A percentile compares a stretch with the other conserved stretches of the same genome.
These are phyloP conservation scores for Mayetiola destructor DNA, from an alignment of 2,888 invertebrate species.

Conservation along the genomic window DNA sequence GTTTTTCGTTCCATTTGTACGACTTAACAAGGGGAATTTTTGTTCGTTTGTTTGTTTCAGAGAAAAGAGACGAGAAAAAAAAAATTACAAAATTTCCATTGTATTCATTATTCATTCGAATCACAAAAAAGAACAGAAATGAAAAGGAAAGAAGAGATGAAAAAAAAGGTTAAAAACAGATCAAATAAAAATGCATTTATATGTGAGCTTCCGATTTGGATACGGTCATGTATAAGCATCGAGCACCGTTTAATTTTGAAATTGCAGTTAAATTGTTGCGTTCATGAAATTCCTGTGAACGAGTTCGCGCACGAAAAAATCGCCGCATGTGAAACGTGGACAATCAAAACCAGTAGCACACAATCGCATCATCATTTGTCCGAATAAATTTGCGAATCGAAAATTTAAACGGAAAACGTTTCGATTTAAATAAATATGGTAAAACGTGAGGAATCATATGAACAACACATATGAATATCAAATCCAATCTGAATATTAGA, in stretches of 20 bases:
- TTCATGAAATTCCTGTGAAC: constrained; percentile 1
- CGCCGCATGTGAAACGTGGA: background rate
- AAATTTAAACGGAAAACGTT: too few species aligned
- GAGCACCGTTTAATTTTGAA: background rate
- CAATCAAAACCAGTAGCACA: background rate
- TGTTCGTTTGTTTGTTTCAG: background rate
- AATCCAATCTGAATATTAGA: too few species aligned
- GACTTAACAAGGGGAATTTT: constrained; percentile 6
- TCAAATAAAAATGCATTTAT: constrained; percentile 5
- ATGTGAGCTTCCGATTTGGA: constrained; percentile 1
- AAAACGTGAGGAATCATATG: too few species aligned
- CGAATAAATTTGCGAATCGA: too few species aligned
- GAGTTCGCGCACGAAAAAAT: too few species aligned
- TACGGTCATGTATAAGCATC: background rate
- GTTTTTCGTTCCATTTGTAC: constrained; percentile 8
- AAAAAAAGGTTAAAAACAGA: background rate
- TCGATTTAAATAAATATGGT: too few species aligned
- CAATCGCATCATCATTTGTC: constrained; percentile 1
- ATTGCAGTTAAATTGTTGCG: constrained; percentile 7
- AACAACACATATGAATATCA: too few species aligned
- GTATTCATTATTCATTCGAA: constrained; percentile 7
- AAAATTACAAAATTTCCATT: too few species aligned
- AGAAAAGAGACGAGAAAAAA: too few species aligned
- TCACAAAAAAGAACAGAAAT: background rate
- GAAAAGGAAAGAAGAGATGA: background rate